Conservation (phyloP, 2,888 invertebrate genomes). For the Poecilobothrus nobilitatus region DNA sequence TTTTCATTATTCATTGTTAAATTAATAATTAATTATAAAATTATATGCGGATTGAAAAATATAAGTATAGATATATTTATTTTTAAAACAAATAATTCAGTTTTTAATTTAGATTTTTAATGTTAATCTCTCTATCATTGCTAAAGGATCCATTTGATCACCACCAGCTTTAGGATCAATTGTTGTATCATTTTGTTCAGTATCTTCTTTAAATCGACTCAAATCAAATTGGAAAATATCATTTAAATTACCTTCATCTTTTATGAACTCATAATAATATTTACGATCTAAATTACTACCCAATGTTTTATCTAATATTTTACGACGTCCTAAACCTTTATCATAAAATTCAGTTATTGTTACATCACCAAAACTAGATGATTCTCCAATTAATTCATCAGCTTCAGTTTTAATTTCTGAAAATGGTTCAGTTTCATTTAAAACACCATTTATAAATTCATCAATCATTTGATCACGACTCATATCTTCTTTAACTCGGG, state of each 20-base stretch:
- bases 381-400: conserved; percentile 25
- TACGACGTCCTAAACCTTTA: conserved; percentile 35
- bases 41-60: no score
- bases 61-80: no score
- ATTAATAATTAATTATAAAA: no score
- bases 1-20: no score
- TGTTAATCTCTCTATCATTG: no score
- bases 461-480: conserved; percentile 36
- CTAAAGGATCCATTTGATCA: no score
- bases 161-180: no score
- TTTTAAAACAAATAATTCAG: no score
- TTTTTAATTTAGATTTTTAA: no score
- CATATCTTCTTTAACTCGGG: conserved; percentile 43
- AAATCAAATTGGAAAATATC: conserved; percentile 30
- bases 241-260: conserved; percentile 24
- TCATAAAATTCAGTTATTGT: conserved; percentile 35
- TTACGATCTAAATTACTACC: conserved; percentile 37
- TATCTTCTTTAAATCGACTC: conserved; percentile 20
- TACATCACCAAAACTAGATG: conserved; percentile 30
- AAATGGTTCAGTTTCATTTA: conserved; percentile 28
- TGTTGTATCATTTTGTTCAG: background rate
- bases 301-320: conserved; percentile 34
- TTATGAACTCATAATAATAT: conserved; percentile 30
- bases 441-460: conserved; percentile 27
- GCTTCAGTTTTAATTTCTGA: conserved; percentile 26